Conservation (phyloP, 2,113 vertebrate genomes). For the Phalacrocorax brasilianus region DNA sequence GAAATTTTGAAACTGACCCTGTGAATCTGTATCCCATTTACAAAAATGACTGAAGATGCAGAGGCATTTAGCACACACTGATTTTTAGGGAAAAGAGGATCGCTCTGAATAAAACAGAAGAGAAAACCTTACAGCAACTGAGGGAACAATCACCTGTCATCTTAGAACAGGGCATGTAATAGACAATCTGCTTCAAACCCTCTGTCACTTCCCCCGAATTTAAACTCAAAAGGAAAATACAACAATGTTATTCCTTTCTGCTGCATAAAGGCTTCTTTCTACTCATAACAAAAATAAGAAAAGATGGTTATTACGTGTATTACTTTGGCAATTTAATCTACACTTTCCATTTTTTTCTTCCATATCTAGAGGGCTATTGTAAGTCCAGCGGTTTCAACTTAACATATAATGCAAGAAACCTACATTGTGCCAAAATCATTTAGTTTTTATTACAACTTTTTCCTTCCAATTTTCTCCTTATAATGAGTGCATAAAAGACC, state of each 20-base stretch:
- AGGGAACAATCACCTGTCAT: slow-evolving; percentile 7
- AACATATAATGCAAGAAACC: slow-evolving; percentile 55
- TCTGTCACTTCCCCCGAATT: background rate
- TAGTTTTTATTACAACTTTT: slow-evolving; percentile 72
- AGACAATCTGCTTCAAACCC: slow-evolving; percentile 2
- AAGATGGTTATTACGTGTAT: slow-evolving; percentile 29
- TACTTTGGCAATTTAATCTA: slow-evolving; percentile 43
- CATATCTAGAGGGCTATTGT: slow-evolving; percentile 22
- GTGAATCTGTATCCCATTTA: background rate
- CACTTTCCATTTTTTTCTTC: slow-evolving; percentile 26
- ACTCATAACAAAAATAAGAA: slow-evolving; percentile 46
- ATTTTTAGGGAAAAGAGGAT: background rate
- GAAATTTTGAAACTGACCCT: background rate
- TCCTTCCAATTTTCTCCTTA: slow-evolving; percentile 73
- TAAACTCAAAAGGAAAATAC: slow-evolving; percentile 12
- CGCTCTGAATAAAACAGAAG: background rate
- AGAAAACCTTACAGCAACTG: background rate
- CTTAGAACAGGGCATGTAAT: background rate
- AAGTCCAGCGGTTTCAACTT: slow-evolving; percentile 51
- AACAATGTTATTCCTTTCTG: slow-evolving; percentile 26
- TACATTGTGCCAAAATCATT: slow-evolving; percentile 60
- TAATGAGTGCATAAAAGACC: slow-evolving; percentile 76
- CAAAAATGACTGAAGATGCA: background rate
- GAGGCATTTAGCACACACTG: background rate
- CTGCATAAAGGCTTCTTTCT: slow-evolving; percentile 53